These are phyloP conservation scores for Conopomorpha cramerella DNA, from an alignment of 1,140 invertebrate species.

Conservation along the genomic window DNA sequence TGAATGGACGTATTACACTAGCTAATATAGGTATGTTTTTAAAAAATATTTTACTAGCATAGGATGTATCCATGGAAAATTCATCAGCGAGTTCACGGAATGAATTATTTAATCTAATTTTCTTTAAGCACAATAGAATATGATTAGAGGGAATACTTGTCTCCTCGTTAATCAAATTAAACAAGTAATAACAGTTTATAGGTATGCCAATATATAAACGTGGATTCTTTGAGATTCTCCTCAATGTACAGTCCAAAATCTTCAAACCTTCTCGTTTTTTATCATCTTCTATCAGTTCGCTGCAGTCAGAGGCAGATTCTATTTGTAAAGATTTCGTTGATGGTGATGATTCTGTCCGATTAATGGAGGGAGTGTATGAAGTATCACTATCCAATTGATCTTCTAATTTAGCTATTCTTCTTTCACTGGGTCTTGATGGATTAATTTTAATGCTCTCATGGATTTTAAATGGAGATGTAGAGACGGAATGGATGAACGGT, in stretches of 20 bases:
- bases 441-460: slow-evolving; percentile 1
- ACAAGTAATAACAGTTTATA: not conserved
- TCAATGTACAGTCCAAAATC: not conserved
- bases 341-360: slow-evolving; percentile 3
- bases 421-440: slow-evolving; percentile 2
- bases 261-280: not conserved
- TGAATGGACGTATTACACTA: not conserved
- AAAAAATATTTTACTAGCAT: not conserved
- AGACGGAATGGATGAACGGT: slow-evolving; percentile 5
- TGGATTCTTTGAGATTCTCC: not conserved
- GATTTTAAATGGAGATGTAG: slow-evolving; percentile 9
- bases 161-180: not conserved
- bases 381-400: slow-evolving; percentile 8
- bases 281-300: not conserved
- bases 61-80: not conserved
- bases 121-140: not conserved
- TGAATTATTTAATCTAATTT: not conserved
- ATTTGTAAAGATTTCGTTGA: slow-evolving; percentile 6
- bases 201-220: not conserved
- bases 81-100: not conserved
- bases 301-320: not conserved
- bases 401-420: slow-evolving; percentile 3
- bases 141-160: not conserved
- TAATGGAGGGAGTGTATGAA: slow-evolving; percentile 6
- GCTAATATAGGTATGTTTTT: not conserved